Percentiles rank a stretch among this genome's conserved stretches.
These are phyloP conservation scores for Nemopilema nomurai DNA, from an alignment of 30 jellyfish, hydroid and myxozoan species.

Conservation along the genomic window DNA sequence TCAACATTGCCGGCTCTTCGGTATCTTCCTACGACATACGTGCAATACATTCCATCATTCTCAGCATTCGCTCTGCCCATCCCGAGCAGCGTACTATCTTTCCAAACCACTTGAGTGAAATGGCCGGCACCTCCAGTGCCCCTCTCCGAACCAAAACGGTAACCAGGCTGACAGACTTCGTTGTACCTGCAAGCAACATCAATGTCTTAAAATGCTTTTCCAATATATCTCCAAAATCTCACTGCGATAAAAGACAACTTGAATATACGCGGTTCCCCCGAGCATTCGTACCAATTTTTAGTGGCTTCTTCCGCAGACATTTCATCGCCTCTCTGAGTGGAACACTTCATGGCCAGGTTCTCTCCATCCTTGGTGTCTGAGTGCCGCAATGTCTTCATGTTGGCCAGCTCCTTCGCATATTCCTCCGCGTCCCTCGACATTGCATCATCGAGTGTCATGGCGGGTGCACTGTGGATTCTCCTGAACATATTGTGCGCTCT, in stretches of 20 bases:
- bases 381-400: conserved; percentile 59
- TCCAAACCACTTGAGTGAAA: conserved; percentile 90
- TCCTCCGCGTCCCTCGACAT: conserved; percentile 73
- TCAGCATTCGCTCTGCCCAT: conserved; percentile 55
- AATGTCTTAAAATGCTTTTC: too few relatives aligned
- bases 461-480: conserved; percentile 68
- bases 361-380: conserved; percentile 61
- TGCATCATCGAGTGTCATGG: conserved; percentile 48
- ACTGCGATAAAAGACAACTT: too few relatives aligned
- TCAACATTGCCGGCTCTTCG: conserved; percentile 70
- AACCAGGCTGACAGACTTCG: conserved; percentile 84
- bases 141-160: conserved; percentile 54
- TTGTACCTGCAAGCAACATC: conserved; percentile 63
- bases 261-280: too few relatives aligned
- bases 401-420: conserved; percentile 76
- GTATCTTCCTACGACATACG: conserved; percentile 83
- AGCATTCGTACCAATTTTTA: conserved; percentile 78
- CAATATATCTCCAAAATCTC: too few relatives aligned
- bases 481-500: conserved; percentile 80
- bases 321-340: conserved; percentile 45
- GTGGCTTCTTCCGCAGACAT: conserved; percentile 92
- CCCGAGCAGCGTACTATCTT: conserved; percentile 60
- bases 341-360: conserved; percentile 69
- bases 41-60: conserved; percentile 60
- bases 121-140: conserved; percentile 75